These are phyloP conservation scores for Centruroides vittatus DNA, from an alignment of 1,140 invertebrate genomes.

Conservation along the genomic window DNA sequence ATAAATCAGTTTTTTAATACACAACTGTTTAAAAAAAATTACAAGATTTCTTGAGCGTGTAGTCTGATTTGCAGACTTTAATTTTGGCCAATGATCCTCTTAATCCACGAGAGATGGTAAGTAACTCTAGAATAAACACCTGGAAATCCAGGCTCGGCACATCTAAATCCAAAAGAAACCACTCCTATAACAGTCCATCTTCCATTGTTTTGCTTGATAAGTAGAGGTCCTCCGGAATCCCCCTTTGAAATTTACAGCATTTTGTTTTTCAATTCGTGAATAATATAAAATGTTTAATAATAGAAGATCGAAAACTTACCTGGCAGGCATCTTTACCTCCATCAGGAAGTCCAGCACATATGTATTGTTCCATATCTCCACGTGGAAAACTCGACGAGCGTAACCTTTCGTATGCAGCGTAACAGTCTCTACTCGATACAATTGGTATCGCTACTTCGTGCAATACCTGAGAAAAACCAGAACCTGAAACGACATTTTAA, in stretches of 20 bases:
- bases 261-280: background rate
- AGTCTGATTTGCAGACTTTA: no score
- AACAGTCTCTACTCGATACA: no score
- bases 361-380: no score
- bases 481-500: no score
- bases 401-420: no score
- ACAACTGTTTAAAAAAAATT: no score
- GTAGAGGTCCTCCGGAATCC: constrained; percentile 52
- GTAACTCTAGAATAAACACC: constrained; percentile 27
- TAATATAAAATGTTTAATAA: no score
- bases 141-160: constrained; percentile 49
- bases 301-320: background rate
- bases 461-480: no score
- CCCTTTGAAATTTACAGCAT: constrained; percentile 28
- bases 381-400: no score
- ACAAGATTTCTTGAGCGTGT: no score
- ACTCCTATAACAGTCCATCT: constrained; percentile 21
- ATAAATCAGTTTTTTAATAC: no score
- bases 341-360: background rate
- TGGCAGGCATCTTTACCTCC: constrained; percentile 10
- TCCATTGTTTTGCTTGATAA: constrained; percentile 11
- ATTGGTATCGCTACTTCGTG: no score
- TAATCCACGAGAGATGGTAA: constrained; percentile 17
- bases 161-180: constrained; percentile 36
- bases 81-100: background rate